Percentiles rank a stretch among this genome's conserved stretches.
Evolutionary conservation across 2,797 vertebrate species (phyloP).

Genomic region (Urophycis tenuis): DNA sequence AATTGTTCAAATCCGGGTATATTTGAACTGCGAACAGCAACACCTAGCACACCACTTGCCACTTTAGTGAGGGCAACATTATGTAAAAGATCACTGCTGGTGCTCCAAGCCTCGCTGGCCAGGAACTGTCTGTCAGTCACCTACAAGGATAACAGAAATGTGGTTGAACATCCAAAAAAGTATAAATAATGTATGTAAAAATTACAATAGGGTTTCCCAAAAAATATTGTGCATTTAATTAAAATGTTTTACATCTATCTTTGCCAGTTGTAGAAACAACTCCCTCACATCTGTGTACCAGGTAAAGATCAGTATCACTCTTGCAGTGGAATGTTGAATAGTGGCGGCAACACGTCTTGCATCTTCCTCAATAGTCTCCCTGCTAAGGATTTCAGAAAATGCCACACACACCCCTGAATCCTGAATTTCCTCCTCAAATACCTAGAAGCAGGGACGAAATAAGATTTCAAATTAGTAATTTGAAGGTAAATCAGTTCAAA

Average conservation of each 20-base stretch:
- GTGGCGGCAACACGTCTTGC: constrained; percentile 52
- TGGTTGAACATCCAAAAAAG: not conserved
- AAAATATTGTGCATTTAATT: not conserved
- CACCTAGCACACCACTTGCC: constrained; percentile 64
- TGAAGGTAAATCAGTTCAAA: not conserved
- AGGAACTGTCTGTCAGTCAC: constrained; percentile 66
- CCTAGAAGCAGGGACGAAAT: constrained; percentile 28
- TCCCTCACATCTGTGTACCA: constrained; percentile 63
- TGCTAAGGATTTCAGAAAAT: constrained; percentile 60
- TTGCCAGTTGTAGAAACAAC: constrained; percentile 59
- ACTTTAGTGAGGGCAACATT: constrained; percentile 47
- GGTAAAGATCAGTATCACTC: constrained; percentile 65
- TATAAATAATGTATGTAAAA: not conserved
- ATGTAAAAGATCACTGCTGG: constrained; percentile 54
- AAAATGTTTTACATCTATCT: constrained; percentile 58
- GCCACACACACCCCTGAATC: constrained; percentile 61
- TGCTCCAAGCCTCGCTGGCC: constrained; percentile 74
- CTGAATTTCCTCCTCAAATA: constrained; percentile 60
- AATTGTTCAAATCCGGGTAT: constrained; percentile 63
- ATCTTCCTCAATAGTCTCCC: constrained; percentile 56
- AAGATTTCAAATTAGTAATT: not conserved
- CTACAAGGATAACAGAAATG: constrained; percentile 21
- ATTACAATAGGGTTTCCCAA: not conserved
- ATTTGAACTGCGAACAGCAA: constrained; percentile 62
- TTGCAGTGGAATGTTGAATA: constrained; percentile 62